These are phyloP conservation scores for Probosciger aterrimus DNA, from an alignment of 2,113 vertebrate species.

Conservation along the genomic window DNA sequence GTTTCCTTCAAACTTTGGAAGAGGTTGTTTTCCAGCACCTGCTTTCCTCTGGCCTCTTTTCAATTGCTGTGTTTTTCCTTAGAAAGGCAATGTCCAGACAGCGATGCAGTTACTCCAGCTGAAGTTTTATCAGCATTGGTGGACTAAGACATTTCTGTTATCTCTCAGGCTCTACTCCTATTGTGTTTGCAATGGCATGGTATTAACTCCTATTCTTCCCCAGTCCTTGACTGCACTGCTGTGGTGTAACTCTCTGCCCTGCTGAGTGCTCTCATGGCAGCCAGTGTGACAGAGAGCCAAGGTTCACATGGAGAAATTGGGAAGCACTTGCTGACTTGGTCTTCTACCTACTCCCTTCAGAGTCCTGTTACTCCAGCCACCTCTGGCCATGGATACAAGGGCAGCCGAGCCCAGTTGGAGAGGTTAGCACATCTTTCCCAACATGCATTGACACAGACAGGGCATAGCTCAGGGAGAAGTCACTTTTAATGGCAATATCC, in stretches of 20 bases:
- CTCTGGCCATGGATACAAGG: rapidly evolving
- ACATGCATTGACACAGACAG: neutral
- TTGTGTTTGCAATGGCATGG: neutral
- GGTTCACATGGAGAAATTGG: rapidly evolving
- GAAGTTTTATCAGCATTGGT: neutral
- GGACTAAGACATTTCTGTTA: neutral
- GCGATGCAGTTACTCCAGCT: neutral
- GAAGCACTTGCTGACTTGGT: neutral
- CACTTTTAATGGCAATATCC: constrained; percentile 47
- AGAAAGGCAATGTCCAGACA: neutral
- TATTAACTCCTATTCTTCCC: neutral
- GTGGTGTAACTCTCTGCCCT: neutral
- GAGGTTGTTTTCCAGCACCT: neutral
- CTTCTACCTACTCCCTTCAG: neutral
- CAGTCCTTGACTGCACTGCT: neutral
- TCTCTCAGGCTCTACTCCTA: neutral
- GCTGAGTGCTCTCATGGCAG: neutral
- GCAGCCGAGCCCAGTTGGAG: neutral
- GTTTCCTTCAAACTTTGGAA: neutral
- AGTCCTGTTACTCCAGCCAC: neutral
- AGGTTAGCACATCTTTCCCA: neutral
- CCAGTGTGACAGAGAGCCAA: neutral
- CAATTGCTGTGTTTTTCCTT: neutral
- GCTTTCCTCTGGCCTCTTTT: neutral
- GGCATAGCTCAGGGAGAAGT: neutral